These are phyloP conservation scores for Oopsacas minuta DNA, from an alignment of 37 sponge, comb jelly and placozoan genomes.

Conservation along the genomic window DNA sequence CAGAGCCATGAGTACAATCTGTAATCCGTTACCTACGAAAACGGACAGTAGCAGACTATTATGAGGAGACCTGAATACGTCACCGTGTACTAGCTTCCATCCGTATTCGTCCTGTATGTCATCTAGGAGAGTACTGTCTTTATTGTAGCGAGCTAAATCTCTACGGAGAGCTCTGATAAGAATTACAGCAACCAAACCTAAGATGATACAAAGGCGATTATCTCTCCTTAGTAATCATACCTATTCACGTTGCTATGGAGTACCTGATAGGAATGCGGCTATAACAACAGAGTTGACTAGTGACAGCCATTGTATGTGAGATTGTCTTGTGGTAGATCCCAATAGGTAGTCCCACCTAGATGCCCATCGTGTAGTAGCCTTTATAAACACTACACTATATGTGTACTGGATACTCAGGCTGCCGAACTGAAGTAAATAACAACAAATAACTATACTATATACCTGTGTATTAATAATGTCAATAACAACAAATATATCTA, in stretches of 20 bases:
- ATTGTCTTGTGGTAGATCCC: constrained; percentile 38
- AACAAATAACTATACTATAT: too few relatives aligned
- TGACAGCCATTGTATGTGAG: constrained; percentile 91
- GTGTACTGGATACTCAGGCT: constrained; percentile 46
- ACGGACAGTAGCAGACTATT: constrained; percentile 80
- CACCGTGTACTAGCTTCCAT: constrained; percentile 99
- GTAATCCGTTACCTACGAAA: constrained; percentile 71
- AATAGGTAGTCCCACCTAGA: constrained; percentile 98
- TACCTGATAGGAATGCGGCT: constrained; percentile 76
- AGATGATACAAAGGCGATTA: background rate
- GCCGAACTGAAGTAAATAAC: constrained; percentile 14
- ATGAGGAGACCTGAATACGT: constrained; percentile 93
- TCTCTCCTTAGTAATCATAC: too few relatives aligned
- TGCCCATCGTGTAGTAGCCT: constrained; percentile 59
- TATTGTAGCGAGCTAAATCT: constrained; percentile 85
- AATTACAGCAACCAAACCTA: constrained; percentile 84
- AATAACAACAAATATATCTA: too few relatives aligned
- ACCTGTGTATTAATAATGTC: too few relatives aligned
- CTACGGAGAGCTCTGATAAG: constrained; percentile 74
- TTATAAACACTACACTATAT: constrained; percentile 54
- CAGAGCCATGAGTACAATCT: constrained; percentile 62
- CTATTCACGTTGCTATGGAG: too few relatives aligned
- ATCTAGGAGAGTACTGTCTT: constrained; percentile 68
- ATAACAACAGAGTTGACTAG: constrained; percentile 84
- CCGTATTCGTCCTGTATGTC: constrained; percentile 99